These are phyloP conservation scores for Apamea monoglypha DNA, from an alignment of 2,888 invertebrate species.

Conservation along the genomic window DNA sequence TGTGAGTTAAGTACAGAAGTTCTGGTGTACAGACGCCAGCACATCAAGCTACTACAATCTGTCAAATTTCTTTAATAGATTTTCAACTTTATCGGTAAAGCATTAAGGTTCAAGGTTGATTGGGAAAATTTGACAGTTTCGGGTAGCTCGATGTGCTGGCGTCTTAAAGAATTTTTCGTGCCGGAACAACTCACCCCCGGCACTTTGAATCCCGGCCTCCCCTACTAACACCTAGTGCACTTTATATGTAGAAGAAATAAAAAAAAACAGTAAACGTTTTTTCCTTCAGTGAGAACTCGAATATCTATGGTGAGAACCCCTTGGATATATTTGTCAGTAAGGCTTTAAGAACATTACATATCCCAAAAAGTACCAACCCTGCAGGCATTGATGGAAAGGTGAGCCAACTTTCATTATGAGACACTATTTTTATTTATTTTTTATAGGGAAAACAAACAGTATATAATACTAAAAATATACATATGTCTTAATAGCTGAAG, in stretches of 20 bases:
- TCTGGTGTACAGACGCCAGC: no score
- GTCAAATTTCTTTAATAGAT: no score
- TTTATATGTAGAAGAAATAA: background rate
- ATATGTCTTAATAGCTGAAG: no score
- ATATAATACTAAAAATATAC: no score
- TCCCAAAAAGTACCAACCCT: slow-evolving; percentile 7
- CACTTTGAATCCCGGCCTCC: background rate
- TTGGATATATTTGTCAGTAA: slow-evolving; percentile 9
- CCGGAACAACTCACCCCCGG: background rate
- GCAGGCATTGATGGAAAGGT: slow-evolving; percentile 20
- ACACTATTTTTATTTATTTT: background rate
- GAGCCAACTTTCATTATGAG: background rate
- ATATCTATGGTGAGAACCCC: background rate
- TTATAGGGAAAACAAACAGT: no score
- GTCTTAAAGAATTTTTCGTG: background rate
- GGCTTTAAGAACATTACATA: background rate
- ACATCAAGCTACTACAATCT: no score
- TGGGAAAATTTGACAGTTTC: no score
- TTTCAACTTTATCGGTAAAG: no score
- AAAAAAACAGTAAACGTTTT: background rate
- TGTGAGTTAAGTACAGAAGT: no score
- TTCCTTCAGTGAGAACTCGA: slow-evolving; percentile 11
- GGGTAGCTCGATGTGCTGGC: no score
- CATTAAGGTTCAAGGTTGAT: no score
- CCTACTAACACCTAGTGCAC: background rate